Percentiles rank a stretch among this genome's conserved stretches.
phyloP scores from a whole-genome alignment of 2,888 invertebrate species.

The Prosopocoilus inquinatus region DNA sequence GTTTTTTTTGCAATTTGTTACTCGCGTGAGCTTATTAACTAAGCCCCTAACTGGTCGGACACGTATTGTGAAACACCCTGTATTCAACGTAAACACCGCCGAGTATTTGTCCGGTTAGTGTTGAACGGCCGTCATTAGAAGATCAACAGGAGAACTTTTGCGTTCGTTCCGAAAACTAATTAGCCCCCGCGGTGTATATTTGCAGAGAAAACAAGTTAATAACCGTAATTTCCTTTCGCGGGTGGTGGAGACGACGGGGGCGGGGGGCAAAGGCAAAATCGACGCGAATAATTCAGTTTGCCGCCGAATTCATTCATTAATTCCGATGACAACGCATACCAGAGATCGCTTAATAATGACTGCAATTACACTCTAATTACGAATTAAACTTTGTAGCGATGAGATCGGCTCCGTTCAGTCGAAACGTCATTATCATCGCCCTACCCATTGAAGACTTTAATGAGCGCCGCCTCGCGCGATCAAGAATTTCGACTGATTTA shows the following conservation, averaged over 20 bases:
- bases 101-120: neutral
- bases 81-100: neutral
- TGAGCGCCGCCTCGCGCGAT: constrained; percentile 33
- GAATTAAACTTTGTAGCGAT: constrained; percentile 41
- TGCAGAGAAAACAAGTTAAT: neutral
- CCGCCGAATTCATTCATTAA: constrained; percentile 25
- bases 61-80: too few relatives aligned
- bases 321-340: constrained; percentile 28
- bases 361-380: constrained; percentile 41
- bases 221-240: neutral
- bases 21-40: too few relatives aligned
- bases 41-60: too few relatives aligned
- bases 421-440: constrained; percentile 40
- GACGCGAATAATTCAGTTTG: constrained; percentile 2
- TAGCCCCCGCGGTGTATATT: neutral
- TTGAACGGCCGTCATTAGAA: neutral
- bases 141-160: neutral
- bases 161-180: neutral
- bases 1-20: too few relatives aligned
- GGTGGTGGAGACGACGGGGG: too few relatives aligned
- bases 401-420: constrained; percentile 38
- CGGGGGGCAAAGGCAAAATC: too few relatives aligned
- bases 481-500: constrained; percentile 35
- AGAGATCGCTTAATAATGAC: constrained; percentile 35
- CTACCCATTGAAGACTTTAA: constrained; percentile 34